These are phyloP conservation scores for Diaprepes abbreviatus DNA, from an alignment of 2,888 invertebrate species.

Conservation along the genomic window DNA sequence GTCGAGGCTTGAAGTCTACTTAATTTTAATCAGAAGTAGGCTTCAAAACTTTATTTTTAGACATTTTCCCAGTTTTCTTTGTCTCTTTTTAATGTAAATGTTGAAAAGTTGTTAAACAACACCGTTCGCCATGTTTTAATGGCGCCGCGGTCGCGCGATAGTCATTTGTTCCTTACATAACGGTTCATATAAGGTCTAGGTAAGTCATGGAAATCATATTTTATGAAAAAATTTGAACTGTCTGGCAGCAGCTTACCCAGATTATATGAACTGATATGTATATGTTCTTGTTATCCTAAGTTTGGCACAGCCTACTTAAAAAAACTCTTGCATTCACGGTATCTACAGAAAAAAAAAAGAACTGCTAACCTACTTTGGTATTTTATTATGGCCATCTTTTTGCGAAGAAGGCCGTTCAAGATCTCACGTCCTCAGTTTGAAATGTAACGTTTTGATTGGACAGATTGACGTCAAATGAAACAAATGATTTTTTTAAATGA, in stretches of 20 bases:
- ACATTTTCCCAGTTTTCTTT: neutral
- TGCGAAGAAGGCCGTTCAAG: too few relatives aligned
- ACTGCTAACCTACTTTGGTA: neutral
- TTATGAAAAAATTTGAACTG: too few relatives aligned
- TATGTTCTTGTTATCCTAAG: neutral
- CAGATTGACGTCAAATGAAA: too few relatives aligned
- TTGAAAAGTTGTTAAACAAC: slow-evolving; percentile 1
- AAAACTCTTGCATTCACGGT: neutral
- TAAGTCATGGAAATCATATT: too few relatives aligned
- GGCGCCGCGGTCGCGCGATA: slow-evolving; percentile 1
- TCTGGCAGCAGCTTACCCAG: too few relatives aligned
- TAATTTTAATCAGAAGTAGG: neutral
- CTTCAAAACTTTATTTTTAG: neutral
- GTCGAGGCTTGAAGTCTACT: neutral
- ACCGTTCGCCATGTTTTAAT: slow-evolving; percentile 12
- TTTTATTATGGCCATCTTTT: too few relatives aligned
- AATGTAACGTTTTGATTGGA: too few relatives aligned
- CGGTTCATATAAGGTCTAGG: too few relatives aligned
- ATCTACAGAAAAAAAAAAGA: neutral
- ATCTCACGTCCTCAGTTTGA: too few relatives aligned
- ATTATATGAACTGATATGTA: too few relatives aligned
- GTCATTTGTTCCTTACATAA: neutral
- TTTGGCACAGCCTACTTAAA: slow-evolving; percentile 14
- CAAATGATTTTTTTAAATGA: too few relatives aligned
- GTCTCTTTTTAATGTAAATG: neutral